Conservation (phyloP, 2,888 invertebrate genomes). For the Lasioglossum marginatum region DNA sequence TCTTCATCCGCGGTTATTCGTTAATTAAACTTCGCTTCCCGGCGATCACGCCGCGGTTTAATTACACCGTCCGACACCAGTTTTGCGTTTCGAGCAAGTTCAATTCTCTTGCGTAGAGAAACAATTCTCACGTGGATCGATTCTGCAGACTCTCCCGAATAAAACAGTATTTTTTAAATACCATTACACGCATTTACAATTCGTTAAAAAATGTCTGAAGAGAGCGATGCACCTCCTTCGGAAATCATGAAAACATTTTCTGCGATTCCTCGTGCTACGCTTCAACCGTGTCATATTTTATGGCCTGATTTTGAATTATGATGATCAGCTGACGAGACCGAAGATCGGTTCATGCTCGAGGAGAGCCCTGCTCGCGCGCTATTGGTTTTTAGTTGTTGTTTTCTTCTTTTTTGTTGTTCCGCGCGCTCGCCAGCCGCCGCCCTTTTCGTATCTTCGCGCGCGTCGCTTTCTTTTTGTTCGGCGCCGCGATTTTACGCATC, state of each 20-base stretch:
- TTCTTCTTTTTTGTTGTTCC: not conserved
- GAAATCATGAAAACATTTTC: too few species aligned
- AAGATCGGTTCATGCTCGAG: not conserved
- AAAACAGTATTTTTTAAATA: not conserved
- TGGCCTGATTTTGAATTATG: not conserved
- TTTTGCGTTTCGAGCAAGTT: not conserved
- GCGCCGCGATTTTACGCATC: conserved; percentile 17
- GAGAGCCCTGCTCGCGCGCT: not conserved
- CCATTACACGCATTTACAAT: too few species aligned
- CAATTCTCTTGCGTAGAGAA: too few species aligned
- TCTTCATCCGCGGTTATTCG: conserved; percentile 19
- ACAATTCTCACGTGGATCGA: too few species aligned
- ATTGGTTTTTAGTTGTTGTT: not conserved
- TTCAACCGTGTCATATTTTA: not conserved
- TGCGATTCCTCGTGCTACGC: too few species aligned
- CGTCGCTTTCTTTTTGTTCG: not conserved
- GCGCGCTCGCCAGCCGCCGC: not conserved
- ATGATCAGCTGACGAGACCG: not conserved
- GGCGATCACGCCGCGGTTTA: conserved; percentile 19
- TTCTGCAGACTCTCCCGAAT: too few species aligned
- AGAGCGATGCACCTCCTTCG: too few species aligned
- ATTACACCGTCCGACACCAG: conserved; percentile 23
- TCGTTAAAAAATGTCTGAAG: not conserved
- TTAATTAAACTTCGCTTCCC: conserved; percentile 23
- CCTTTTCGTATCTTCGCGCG: not conserved